Conservation (phyloP, 2,888 invertebrate species). For the Drosophila tripunctata region DNA sequence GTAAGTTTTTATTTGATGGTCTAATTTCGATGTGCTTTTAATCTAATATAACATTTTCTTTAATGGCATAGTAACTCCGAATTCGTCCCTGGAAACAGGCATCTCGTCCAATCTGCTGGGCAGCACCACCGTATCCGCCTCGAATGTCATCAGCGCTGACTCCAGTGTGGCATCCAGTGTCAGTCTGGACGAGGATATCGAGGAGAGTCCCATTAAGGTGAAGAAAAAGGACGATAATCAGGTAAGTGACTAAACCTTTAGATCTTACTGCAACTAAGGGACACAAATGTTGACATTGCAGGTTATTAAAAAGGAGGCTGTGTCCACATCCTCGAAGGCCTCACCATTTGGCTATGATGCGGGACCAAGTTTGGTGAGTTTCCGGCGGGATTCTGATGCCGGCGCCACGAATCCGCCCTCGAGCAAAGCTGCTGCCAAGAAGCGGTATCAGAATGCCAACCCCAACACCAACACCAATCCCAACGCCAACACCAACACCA, state of each 20-base stretch:
- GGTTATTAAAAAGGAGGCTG: slow-evolving; percentile 84
- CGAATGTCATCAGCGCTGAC: slow-evolving; percentile 85
- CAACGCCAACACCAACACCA: slow-evolving; percentile 38
- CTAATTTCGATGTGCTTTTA: background rate
- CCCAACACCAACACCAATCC: slow-evolving; percentile 37
- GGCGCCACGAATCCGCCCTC: slow-evolving; percentile 62
- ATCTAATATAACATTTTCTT: background rate
- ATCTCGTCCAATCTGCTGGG: slow-evolving; percentile 88
- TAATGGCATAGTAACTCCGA: slow-evolving; percentile 82
- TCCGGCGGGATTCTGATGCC: slow-evolving; percentile 74
- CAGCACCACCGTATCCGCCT: slow-evolving; percentile 87
- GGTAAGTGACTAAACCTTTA: slow-evolving; percentile 53
- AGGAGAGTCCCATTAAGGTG: slow-evolving; percentile 83
- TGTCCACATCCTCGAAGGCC: slow-evolving; percentile 83
- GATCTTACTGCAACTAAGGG: background rate
- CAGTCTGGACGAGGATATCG: slow-evolving; percentile 84
- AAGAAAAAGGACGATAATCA: slow-evolving; percentile 84
- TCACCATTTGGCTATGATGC: slow-evolving; percentile 83
- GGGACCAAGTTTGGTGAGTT: slow-evolving; percentile 62
- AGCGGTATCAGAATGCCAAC: slow-evolving; percentile 71
- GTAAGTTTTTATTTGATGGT: slow-evolving; percentile 69
- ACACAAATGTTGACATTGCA: slow-evolving; percentile 26
- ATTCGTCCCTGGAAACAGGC: slow-evolving; percentile 84
- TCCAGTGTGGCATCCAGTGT: slow-evolving; percentile 85
- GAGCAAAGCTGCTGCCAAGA: slow-evolving; percentile 58